Conservation (phyloP, 2,888 invertebrate genomes). For the Hylaea fasciaria region DNA sequence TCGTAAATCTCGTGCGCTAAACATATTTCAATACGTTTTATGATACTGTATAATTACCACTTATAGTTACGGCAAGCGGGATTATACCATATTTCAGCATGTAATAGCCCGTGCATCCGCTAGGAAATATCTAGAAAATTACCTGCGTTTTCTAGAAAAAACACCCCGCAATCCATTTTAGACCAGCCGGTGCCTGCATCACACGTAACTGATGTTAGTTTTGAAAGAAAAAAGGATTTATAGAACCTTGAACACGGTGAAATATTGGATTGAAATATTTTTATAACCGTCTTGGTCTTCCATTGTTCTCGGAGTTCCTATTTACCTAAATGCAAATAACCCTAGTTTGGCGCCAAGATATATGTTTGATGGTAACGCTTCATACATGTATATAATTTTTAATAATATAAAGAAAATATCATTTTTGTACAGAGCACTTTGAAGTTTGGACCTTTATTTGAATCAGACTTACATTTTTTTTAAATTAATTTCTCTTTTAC, state of each 20-base stretch:
- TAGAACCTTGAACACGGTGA: slow-evolving; percentile 7
- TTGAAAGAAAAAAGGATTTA: slow-evolving; percentile 22
- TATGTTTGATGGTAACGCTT: no score
- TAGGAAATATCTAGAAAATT: slow-evolving; percentile 17
- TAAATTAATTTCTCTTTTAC: no score
- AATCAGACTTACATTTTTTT: no score
- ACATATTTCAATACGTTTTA: neutral
- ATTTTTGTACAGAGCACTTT: no score
- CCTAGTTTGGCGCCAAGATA: no score
- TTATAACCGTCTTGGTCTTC: no score
- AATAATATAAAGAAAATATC: no score
- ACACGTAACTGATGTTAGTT: slow-evolving; percentile 20
- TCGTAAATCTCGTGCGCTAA: no score
- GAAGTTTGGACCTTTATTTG: no score
- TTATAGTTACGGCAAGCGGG: neutral
- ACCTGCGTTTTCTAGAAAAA: slow-evolving; percentile 19
- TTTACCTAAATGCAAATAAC: no score
- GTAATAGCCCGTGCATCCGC: slow-evolving; percentile 5
- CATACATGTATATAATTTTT: no score
- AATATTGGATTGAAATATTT: slow-evolving; percentile 1
- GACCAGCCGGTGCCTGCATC: slow-evolving; percentile 21
- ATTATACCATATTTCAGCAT: slow-evolving; percentile 8
- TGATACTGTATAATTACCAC: slow-evolving; percentile 4
- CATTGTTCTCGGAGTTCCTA: no score
- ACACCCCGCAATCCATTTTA: slow-evolving; percentile 7